phyloP scores from a whole-genome alignment of 2,888 invertebrate genomes.

The Zhuqinia jingwanae region DNA sequence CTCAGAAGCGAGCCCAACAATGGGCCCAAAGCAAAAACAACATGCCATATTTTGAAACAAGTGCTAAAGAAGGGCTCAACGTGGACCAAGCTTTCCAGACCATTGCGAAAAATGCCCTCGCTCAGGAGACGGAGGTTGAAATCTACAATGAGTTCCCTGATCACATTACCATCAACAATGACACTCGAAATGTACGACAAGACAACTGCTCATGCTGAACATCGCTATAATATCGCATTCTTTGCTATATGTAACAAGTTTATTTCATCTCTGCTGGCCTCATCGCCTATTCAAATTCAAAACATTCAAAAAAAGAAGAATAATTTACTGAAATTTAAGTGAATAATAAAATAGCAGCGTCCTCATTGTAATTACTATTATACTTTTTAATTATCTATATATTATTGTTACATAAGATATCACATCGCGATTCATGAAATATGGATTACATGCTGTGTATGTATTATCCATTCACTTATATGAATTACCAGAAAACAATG shows the following conservation, averaged over 20 bases:
- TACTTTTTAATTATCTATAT: too few species aligned
- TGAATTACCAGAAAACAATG: too few species aligned
- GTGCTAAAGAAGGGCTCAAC: slow-evolving; percentile 99
- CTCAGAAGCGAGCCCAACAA: slow-evolving; percentile 84
- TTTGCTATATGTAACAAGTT: not conserved
- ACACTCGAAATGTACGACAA: slow-evolving; percentile 76
- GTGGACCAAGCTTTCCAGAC: slow-evolving; percentile 99
- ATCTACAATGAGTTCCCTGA: slow-evolving; percentile 98
- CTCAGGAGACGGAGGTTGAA: slow-evolving; percentile 91
- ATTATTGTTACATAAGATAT: too few species aligned
- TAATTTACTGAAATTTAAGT: too few species aligned
- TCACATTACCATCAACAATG: slow-evolving; percentile 86
- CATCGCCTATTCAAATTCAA: too few species aligned
- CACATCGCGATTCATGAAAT: too few species aligned
- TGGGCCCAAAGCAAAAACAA: slow-evolving; percentile 82
- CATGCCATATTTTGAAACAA: slow-evolving; percentile 99
- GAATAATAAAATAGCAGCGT: too few species aligned
- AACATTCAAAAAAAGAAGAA: too few species aligned
- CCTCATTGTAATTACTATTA: too few species aligned
- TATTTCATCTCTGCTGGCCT: not conserved
- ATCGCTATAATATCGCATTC: not conserved
- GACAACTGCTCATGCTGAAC: slow-evolving; percentile 79
- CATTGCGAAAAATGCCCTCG: slow-evolving; percentile 95
- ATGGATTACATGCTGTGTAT: too few species aligned
- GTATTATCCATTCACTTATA: too few species aligned